A percentile compares a stretch with the other conserved stretches of the same genome.
phyloP scores from a whole-genome alignment of 2,113 vertebrate species.

The Fulica atra region DNA sequence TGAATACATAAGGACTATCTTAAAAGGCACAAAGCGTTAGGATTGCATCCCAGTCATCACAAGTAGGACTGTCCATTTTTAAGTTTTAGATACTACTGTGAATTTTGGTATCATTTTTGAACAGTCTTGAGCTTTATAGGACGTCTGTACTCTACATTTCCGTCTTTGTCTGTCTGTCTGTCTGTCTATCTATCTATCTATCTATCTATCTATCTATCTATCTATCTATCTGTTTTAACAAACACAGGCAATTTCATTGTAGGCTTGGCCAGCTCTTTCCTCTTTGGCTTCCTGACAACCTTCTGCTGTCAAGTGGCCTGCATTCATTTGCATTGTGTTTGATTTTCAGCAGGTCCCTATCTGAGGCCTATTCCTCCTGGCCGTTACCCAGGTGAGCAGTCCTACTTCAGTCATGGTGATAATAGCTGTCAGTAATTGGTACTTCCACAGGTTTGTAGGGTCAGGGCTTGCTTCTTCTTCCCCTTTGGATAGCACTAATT shows the following conservation, averaged over 20 bases:
- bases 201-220: neutral
- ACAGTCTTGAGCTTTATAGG: neutral
- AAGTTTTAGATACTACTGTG: neutral
- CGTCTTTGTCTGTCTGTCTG: neutral
- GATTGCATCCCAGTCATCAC: neutral
- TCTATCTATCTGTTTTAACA: neutral
- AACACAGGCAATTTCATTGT: neutral
- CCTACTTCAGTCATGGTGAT: neutral
- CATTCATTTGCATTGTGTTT: neutral
- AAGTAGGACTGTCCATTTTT: neutral
- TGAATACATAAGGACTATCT: neutral
- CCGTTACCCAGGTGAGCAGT: constrained; percentile 43
- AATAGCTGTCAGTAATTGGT: constrained; percentile 29
- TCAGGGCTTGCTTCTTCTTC: neutral
- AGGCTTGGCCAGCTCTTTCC: neutral
- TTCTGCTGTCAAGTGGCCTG: constrained; percentile 11
- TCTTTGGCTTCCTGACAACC: constrained; percentile 49
- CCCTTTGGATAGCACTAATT: neutral
- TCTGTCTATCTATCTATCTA: too few species aligned
- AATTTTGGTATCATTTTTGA: neutral
- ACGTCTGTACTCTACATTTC: neutral
- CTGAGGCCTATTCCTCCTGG: neutral
- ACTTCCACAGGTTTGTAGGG: constrained; percentile 2
- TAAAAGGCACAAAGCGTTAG: neutral
- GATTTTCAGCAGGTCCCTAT: constrained; percentile 38